phyloP scores from a whole-genome alignment of 2,797 vertebrate species.

The Leptoclinus maculatus region DNA sequence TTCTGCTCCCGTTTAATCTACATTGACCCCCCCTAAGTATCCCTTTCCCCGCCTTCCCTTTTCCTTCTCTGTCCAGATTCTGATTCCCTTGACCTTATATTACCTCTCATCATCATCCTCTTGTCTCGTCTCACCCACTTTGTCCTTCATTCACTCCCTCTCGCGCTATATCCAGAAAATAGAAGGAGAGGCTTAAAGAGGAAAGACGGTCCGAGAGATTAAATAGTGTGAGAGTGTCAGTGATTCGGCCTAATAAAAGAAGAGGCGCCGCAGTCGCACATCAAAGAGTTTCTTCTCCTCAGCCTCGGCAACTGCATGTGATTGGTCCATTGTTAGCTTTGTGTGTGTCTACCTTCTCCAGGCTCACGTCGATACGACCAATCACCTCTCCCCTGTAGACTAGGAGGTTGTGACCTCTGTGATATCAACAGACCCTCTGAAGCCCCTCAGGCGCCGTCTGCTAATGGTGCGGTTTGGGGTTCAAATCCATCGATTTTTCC shows the following conservation, averaged over 20 bases:
- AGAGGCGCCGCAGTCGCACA: conserved; percentile 8
- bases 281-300: conserved; percentile 31
- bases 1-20: conserved; percentile 51
- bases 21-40: conserved; percentile 35
- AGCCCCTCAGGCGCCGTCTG: conserved; percentile 20
- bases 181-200: conserved; percentile 4
- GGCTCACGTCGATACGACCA: conserved; percentile 31
- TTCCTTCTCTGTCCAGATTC: conserved; percentile 28
- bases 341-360: conserved; percentile 29
- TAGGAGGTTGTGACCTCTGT: conserved; percentile 43
- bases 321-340: conserved; percentile 25
- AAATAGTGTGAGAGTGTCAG: conserved; percentile 15
- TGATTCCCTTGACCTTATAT: conserved; percentile 50
- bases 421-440: conserved; percentile 40
- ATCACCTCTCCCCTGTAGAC: conserved; percentile 26
- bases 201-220: conserved; percentile 29
- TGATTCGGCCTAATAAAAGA: conserved; percentile 34
- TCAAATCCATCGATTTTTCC: conserved; percentile 44
- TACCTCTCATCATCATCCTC: conserved; percentile 50
- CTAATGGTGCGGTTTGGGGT: conserved; percentile 25
- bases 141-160: conserved; percentile 10
- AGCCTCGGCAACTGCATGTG: conserved; percentile 36
- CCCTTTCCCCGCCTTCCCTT: conserved; percentile 39
- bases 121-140: conserved; percentile 9
- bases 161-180: conserved; percentile 7